Conservation (phyloP, 53 echinoderm and acorn worm species). For the Echinometra lucunter region DNA sequence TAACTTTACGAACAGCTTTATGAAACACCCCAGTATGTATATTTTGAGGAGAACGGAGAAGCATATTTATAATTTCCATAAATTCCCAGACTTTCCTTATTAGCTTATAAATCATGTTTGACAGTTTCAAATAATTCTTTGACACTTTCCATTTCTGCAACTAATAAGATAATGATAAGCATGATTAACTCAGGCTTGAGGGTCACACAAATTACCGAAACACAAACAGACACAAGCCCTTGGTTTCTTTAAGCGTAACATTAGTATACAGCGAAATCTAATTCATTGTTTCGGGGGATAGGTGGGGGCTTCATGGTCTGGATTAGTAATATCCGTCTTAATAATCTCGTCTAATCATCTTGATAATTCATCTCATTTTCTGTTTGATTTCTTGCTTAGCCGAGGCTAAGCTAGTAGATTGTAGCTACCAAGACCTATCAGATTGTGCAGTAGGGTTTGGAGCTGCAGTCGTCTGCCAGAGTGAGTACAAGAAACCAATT, state of each 20-base stretch:
- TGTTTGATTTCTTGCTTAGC: neutral
- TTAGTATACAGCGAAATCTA: neutral
- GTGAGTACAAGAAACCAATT: neutral
- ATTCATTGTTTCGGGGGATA: neutral
- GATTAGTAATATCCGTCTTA: neutral
- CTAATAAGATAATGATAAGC: neutral
- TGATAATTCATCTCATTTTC: neutral
- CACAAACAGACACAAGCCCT: neutral
- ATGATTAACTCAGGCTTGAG: neutral
- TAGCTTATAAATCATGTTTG: neutral
- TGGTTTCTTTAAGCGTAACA: neutral
- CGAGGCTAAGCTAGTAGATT: constrained; percentile 32
- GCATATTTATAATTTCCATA: neutral
- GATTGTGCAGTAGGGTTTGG: constrained; percentile 49
- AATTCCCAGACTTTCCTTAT: neutral
- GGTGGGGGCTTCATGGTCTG: neutral
- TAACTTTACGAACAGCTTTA: too few relatives aligned
- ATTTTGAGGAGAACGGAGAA: too few relatives aligned
- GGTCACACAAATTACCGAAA: neutral
- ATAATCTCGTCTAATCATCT: neutral
- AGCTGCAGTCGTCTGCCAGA: constrained; percentile 55
- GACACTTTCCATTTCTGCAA: neutral
- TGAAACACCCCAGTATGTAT: too few relatives aligned
- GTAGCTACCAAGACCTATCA: constrained; percentile 22
- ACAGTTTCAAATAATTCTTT: neutral